Base-by-base conservation (phyloP, 2,113 vertebrate species). In the Turdus rufiventris region DNA sequence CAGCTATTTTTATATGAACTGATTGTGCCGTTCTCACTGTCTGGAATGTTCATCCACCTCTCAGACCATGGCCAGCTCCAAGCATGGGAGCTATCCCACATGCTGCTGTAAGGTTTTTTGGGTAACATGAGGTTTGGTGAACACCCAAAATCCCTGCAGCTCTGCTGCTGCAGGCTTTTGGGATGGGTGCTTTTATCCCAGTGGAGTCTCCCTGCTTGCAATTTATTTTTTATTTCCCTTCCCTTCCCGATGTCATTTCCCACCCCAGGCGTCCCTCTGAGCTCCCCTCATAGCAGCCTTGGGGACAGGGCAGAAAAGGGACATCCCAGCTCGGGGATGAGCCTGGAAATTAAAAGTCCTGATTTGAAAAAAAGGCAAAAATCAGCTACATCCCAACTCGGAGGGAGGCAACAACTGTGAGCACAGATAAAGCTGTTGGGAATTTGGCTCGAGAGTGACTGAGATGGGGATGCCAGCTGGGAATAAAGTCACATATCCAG, bases 321-420 rank as follows among this genome's bases (percentile, higher is more conserved):
- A n/a, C 25, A 13, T 36, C 36, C 65, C 36, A 29, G 4, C 65
- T 33, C 0, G 0, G 42, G 54, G 26, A 28, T 6, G 10, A 66
- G 31, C 31, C 34, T 42, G 61, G 47, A 18, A 60, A 83, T 72
- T 4, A 53, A 29, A 72, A 40, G 4, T 21, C 21, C 24, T 18
- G 18, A 12, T 87, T 29, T 12, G 6, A 25, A 50, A 62, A 38
- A 75, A 38, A 45, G 19, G 6, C 6, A 33, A 36, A 40, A 23
- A 6, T 12, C 25, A 50, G 33, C 57, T 20, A 8, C 13, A 34
- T 63, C 38, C 20, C 2, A 1, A 2, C 43, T 21, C 0, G 0
- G 28, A 19, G 56, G 3, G 36, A 17, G 20, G 8, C 1, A 2
- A 33, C 8, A 9, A 1, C 60, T 19, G 60, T 0, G 3, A 31